Conservation (phyloP, 2,113 vertebrate species). For the Tachuris rubrigastra region DNA sequence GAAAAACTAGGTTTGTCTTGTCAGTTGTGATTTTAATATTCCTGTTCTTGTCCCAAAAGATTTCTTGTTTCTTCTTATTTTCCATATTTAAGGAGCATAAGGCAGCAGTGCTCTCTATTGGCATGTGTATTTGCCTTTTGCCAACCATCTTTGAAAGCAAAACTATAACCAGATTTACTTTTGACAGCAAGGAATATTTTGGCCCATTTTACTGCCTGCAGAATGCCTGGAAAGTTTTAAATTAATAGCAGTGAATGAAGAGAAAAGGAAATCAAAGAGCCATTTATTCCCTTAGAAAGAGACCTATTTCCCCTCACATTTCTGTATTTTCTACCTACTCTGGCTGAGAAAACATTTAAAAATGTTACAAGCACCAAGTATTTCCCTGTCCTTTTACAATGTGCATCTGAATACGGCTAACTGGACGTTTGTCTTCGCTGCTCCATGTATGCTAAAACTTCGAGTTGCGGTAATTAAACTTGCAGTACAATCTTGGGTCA, state of each 20-base stretch:
- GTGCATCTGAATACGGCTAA: background rate
- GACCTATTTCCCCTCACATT: slow-evolving; percentile 23
- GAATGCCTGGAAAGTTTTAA: slow-evolving; percentile 62
- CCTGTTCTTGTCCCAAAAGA: background rate
- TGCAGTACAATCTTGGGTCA: slow-evolving; percentile 45
- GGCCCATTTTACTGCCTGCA: slow-evolving; percentile 39
- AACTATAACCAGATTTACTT: slow-evolving; percentile 51
- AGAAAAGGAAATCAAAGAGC: slow-evolving; percentile 59
- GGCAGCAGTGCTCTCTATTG: slow-evolving; percentile 53
- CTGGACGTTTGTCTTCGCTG: background rate
- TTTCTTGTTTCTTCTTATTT: background rate
- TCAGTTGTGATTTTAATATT: background rate
- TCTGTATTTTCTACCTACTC: slow-evolving; percentile 9
- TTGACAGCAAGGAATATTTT: slow-evolving; percentile 48
- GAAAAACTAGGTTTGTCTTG: background rate
- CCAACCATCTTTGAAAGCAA: slow-evolving; percentile 51
- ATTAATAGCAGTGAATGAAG: slow-evolving; percentile 59
- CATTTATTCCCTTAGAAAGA: slow-evolving; percentile 47
- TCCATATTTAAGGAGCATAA: background rate
- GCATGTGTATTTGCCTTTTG: slow-evolving; percentile 21
- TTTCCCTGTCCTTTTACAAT: background rate
- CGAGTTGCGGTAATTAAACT: slow-evolving; percentile 72
- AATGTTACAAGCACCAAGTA: background rate
- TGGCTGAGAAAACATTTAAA: background rate
- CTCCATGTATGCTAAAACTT: slow-evolving; percentile 20